Evolutionary conservation across 1,140 invertebrate species (phyloP), one percentile per base, ranked within the genome.

Genomic region (Venturia canescens): DNA sequence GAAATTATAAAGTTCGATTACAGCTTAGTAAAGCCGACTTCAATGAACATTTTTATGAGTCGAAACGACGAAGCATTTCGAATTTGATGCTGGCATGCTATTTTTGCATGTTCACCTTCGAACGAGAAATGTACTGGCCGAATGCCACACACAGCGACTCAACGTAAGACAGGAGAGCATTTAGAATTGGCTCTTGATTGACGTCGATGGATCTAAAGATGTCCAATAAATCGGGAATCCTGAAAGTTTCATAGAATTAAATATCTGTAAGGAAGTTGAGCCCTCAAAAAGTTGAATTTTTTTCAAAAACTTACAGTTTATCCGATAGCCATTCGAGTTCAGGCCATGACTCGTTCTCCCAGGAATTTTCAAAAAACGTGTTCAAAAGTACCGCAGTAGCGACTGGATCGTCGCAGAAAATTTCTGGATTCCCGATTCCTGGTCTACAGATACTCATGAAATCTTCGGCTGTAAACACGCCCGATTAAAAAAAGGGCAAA

Each of bases 241-340:
- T 91, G 69, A 31, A 86, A 84, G 78, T 66, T 21, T 66, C 50
- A 53, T 53, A 31, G 6, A 82, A 60, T 44, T 31, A 27, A 71
- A 78, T 80, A 86, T 60, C 3, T 5, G 5, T 53, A 0, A 13
- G 13, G 5, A 29, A 18, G 27, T 21, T 2, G 15, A 31, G 3
- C 5, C 18, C 13, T 18, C 18, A 29, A 34, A 18, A 69, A 91
- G 88, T 90, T 88, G 34, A 92, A 81, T 81, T 93, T 89, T 67
- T 82, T 69, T 21, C 67, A 80, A 83, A 69, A 67, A 89, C 90
- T 90, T 89, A 94, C 93, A 94, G 88, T 85, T 89, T 92, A 80
- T 93, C 89, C 23, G 90, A 87, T 6, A 94, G 84, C 94, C 94
- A 94, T 3, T 93, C 91, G 31, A 94, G 84, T 87, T 94, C 91